Evolutionary conservation across 37 sponge, comb jelly and placozoan genomes (phyloP).

Genomic region (Ianthella basta): DNA sequence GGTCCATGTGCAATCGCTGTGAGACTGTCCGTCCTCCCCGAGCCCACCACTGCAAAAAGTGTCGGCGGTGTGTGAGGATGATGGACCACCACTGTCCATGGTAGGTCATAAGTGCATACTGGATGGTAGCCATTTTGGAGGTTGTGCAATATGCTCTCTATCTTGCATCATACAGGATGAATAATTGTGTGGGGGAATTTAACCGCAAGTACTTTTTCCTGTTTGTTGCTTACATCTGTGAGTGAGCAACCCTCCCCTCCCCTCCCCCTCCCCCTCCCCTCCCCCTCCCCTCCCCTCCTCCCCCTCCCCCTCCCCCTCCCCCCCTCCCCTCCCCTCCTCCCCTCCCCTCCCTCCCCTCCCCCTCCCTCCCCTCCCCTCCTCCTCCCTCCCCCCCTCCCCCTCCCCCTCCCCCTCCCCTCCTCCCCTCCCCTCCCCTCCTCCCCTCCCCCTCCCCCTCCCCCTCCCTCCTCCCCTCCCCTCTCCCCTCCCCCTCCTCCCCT

Average conservation of each 20-base stretch:
- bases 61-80: slow-evolving; percentile 79
- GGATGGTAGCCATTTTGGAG: background rate
- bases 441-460: too few species aligned
- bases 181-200: slow-evolving; percentile 83
- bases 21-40: slow-evolving; percentile 88
- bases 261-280: too few species aligned
- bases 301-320: too few species aligned
- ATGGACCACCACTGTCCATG: slow-evolving; percentile 97
- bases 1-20: slow-evolving; percentile 83
- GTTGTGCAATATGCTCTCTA: background rate
- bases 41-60: slow-evolving; percentile 86
- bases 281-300: too few species aligned
- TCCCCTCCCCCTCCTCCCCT: too few species aligned
- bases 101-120: background rate
- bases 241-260: background rate
- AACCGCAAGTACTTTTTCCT: slow-evolving; percentile 85
- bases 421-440: too few species aligned
- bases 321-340: too few species aligned
- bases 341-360: too few species aligned
- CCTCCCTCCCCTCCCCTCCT: too few species aligned
- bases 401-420: too few species aligned
- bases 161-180: slow-evolving; percentile 54
- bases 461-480: too few species aligned
- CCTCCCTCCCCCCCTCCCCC: too few species aligned
- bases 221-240: slow-evolving; percentile 76